Percentiles rank a stretch among this genome's conserved stretches.
phyloP scores from a whole-genome alignment of 2,888 invertebrate genomes.

The Epinotia bilunana region DNA sequence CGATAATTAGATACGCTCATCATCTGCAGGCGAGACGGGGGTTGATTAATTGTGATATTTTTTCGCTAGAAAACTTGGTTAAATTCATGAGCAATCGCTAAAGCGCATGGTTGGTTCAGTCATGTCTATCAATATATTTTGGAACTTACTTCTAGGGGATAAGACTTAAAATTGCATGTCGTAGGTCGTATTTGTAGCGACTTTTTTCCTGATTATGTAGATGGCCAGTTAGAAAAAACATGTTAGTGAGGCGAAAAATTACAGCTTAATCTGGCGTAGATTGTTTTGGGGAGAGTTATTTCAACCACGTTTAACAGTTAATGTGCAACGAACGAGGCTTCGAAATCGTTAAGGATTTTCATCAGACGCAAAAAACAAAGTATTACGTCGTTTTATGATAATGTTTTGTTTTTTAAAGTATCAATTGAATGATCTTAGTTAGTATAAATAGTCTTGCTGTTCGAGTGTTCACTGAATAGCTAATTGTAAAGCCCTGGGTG shows the following conservation, averaged over 20 bases:
- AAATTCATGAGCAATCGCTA: slow-evolving; percentile 22
- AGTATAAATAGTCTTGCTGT: too few relatives aligned
- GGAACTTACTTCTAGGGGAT: neutral
- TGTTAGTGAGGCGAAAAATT: slow-evolving; percentile 24
- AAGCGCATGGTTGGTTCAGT: slow-evolving; percentile 12
- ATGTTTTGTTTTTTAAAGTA: too few relatives aligned
- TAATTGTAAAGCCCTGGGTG: too few relatives aligned
- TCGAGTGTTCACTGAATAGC: too few relatives aligned
- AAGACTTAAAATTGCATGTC: neutral
- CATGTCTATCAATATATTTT: neutral
- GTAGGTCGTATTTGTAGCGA: neutral
- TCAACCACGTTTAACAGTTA: neutral
- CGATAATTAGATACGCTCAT: slow-evolving; percentile 43
- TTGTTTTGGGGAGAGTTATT: neutral
- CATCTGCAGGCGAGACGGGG: slow-evolving; percentile 37
- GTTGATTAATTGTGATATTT: slow-evolving; percentile 40
- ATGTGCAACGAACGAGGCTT: neutral
- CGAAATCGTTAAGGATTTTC: neutral
- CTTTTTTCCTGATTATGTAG: slow-evolving; percentile 12
- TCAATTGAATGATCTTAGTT: too few relatives aligned
- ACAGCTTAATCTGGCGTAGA: neutral
- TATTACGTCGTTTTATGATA: too few relatives aligned
- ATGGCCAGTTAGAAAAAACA: slow-evolving; percentile 29
- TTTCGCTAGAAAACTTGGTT: slow-evolving; percentile 26
- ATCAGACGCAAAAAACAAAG: too few relatives aligned